Conservation (phyloP, 2,888 invertebrate genomes). For the Tanypteryx hageni region DNA sequence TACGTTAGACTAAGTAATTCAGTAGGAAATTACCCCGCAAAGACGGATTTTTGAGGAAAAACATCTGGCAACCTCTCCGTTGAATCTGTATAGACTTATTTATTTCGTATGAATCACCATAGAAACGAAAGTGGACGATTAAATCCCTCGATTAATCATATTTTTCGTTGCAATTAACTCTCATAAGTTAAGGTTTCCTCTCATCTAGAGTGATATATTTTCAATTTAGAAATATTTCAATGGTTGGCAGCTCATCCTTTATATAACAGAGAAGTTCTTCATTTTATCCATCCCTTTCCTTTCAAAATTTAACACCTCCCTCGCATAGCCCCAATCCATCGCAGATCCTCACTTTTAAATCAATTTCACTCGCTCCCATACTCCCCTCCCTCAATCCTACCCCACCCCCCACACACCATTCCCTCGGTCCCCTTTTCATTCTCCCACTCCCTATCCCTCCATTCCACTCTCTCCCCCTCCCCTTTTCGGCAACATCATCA, state of each 20-base stretch:
- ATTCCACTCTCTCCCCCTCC: neutral
- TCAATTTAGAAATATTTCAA: slow-evolving; percentile 26
- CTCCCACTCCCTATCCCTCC: neutral
- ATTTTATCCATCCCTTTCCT: slow-evolving; percentile 35
- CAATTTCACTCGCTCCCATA: slow-evolving; percentile 10
- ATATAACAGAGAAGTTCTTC: slow-evolving; percentile 28
- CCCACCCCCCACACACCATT: neutral
- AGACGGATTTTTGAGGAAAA: too few species aligned
- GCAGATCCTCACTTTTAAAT: slow-evolving; percentile 32
- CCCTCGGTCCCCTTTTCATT: neutral
- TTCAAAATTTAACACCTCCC: slow-evolving; percentile 24
- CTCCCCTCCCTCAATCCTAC: neutral
- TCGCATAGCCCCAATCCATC: neutral
- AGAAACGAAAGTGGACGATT: too few species aligned
- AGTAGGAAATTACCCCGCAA: too few species aligned
- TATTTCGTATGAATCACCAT: too few species aligned
- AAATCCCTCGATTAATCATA: too few species aligned
- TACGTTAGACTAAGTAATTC: too few species aligned
- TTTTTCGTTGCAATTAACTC: too few species aligned
- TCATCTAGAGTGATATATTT: neutral
- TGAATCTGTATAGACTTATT: too few species aligned
- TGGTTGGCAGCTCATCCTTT: slow-evolving; percentile 1
- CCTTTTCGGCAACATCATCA: neutral
- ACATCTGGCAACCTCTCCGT: too few species aligned
- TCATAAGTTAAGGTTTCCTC: too few species aligned